Conservation (phyloP, 2,888 invertebrate species). For the Spisula subtruncata region DNA sequence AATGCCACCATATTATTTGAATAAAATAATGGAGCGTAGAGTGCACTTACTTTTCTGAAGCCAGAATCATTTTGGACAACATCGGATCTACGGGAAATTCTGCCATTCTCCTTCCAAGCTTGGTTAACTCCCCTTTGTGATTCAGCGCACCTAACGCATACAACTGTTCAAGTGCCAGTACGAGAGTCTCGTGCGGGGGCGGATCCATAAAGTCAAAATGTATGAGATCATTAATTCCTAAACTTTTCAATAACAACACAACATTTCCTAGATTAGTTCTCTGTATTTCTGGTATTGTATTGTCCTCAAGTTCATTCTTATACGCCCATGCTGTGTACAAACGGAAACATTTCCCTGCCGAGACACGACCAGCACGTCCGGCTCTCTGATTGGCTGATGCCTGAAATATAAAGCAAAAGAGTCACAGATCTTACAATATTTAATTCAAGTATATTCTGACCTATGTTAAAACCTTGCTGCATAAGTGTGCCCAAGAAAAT, state of each 20-base stretch:
- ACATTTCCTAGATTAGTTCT: conserved; percentile 99
- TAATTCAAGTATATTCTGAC: too few relatives aligned
- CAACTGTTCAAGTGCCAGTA: conserved; percentile 97
- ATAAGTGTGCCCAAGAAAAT: too few relatives aligned
- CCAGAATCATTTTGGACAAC: conserved; percentile 99
- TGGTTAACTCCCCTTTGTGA: conserved; percentile 98
- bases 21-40: not conserved
- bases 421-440: too few relatives aligned
- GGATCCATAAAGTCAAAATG: conserved; percentile 99
- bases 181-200: conserved; percentile 91
- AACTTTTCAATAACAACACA: conserved; percentile 97
- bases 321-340: conserved; percentile 99
- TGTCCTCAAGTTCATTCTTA: conserved; percentile 98
- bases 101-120: conserved; percentile 98
- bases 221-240: conserved; percentile 98
- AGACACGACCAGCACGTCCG: conserved; percentile 97
- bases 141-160: conserved; percentile 99
- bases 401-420: conserved; percentile 78
- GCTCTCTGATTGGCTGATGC: conserved; percentile 98
- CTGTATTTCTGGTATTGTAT: conserved; percentile 99
- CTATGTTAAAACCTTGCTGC: too few relatives aligned
- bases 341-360: conserved; percentile 98
- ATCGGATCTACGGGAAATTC: conserved; percentile 99
- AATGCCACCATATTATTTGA: too few relatives aligned
- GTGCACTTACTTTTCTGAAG: conserved; percentile 95